Conservation (phyloP, 2,797 vertebrate species). For the Phataginus tetradactyla region DNA sequence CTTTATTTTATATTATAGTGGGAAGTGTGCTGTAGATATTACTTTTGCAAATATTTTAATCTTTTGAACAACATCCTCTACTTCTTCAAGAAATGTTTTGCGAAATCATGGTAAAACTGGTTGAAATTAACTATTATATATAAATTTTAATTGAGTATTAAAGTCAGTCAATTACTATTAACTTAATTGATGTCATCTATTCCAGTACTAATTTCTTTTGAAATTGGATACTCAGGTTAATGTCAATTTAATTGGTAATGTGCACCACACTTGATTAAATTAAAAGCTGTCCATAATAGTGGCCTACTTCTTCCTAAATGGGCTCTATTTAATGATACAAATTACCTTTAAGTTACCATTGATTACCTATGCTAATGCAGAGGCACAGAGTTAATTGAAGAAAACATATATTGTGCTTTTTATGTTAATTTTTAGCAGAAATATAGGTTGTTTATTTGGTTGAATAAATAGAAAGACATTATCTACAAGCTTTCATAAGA, state of each 20-base stretch:
- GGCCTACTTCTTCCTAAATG: not conserved
- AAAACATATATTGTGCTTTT: not conserved
- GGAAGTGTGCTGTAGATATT: not conserved
- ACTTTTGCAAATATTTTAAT: not conserved
- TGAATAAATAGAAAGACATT: not conserved
- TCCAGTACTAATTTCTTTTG: not conserved
- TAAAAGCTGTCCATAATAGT: not conserved
- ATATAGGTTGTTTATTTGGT: not conserved
- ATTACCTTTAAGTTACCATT: conserved; percentile 1
- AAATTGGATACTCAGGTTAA: not conserved
- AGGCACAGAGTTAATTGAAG: not conserved
- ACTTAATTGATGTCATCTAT: not conserved
- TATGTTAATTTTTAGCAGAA: not conserved
- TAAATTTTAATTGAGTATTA: not conserved
- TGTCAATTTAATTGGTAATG: not conserved
- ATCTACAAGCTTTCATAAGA: not conserved
- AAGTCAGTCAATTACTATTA: not conserved
- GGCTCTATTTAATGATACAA: not conserved
- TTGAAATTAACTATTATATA: not conserved
- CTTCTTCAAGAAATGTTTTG: not conserved
- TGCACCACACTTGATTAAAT: not conserved
- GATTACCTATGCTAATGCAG: not conserved
- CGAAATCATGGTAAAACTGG: not conserved
- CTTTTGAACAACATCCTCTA: not conserved
- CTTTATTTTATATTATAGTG: not conserved